Evolutionary conservation across 2,888 invertebrate species (phyloP), one percentile per base, ranked within the genome.

Genomic region (Euplexia lucipara): DNA sequence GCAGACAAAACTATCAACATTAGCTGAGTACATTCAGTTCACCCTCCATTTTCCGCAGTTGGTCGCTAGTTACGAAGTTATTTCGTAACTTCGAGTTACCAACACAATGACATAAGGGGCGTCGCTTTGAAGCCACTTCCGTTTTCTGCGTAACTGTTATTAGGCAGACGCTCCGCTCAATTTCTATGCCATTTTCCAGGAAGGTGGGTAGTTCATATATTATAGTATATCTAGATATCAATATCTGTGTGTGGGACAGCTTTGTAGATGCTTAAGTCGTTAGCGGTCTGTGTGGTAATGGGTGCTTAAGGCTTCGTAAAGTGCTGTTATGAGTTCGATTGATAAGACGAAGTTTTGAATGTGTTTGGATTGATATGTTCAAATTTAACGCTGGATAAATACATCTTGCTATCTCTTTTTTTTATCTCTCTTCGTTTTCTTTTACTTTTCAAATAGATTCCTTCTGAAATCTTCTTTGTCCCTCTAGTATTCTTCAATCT

Each of bases 81-180:
- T 89, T 90, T 86, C 83, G 85, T 85, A 91, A 90, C 90, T 91
- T 88, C 84, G 77, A 84, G 85, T 87, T 83, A 80, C 82, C 82
- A 86, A 88, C 90, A 90, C 90, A 90, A 89, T 91, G 90, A 87
- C 89, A 87, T 88, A 88, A 89, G 88, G 87, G 89, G 83, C 82
- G 84, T 77, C 81, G 87, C 88, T 89, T 88, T 88, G 88, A 86
- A 83, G 81, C 85, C 82, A 82, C 87, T 90, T 91, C 90, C 90
- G 90, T 86, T 87, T 86, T 86, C 87, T 87, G 82, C 85, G 86
- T 90, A 82, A 87, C 87, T 86, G 85, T 87, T 88, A 88, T 88
- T 86, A 86, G 84, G 86, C 84, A 85, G 86, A 88, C 79, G 84
- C 82, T 84, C 52, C 63, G 75, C 80, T 82, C 80, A 83, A 85